Conservation (phyloP, 2,888 invertebrate genomes). For the Entomobrya multifasciata region DNA sequence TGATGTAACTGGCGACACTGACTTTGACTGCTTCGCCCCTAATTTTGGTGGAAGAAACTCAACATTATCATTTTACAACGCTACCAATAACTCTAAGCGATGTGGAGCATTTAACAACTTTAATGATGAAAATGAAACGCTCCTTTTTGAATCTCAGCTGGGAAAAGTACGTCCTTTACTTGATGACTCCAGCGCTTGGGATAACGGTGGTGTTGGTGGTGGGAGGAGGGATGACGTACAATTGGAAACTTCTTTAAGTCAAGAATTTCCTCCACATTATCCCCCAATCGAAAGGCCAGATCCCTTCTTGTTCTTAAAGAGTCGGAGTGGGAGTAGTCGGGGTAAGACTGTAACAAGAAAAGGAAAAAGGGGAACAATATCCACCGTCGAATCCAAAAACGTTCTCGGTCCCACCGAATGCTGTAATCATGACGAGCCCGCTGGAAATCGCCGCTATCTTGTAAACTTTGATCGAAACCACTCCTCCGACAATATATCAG, state of each 20-base stretch:
- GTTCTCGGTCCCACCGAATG: background rate
- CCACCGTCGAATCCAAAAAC: background rate
- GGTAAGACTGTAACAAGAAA: background rate
- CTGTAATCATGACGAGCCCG: constrained; percentile 24
- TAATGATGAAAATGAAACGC: background rate
- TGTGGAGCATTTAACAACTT: background rate
- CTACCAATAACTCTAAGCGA: background rate
- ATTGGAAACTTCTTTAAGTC: constrained; percentile 17
- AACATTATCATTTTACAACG: background rate
- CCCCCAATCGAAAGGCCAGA: background rate
- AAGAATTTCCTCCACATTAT: constrained; percentile 27
- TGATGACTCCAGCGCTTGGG: background rate
- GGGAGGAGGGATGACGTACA: background rate
- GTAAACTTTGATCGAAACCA: constrained; percentile 9
- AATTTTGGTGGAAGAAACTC: background rate
- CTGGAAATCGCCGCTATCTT: background rate
- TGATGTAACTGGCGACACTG: constrained; percentile 51
- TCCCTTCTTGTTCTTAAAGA: constrained; percentile 27
- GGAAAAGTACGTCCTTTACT: background rate
- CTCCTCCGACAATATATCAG: background rate
- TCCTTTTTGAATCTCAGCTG: background rate
- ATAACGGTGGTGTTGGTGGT: background rate
- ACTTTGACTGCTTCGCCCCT: constrained; percentile 38
- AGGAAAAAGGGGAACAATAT: background rate
- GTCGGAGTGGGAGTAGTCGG: too few species aligned